Evolutionary conservation across 2,113 vertebrate species (phyloP).

Genomic region (Orientallactaga bullata): DNA sequence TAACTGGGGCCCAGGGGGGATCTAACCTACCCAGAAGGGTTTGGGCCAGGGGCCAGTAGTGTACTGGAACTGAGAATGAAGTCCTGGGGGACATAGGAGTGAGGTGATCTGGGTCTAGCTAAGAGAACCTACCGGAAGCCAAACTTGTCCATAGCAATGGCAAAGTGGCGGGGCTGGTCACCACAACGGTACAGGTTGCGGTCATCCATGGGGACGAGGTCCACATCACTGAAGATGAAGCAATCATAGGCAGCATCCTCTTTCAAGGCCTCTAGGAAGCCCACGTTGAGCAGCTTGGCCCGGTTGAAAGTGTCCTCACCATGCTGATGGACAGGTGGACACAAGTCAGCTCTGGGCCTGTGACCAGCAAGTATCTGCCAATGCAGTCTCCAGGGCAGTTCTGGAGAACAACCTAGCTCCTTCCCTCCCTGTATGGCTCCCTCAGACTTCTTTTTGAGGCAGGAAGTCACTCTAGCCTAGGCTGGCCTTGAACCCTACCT

Average conservation of each 20-base stretch:
- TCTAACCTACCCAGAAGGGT: not conserved
- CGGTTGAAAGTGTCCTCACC: constrained; percentile 98
- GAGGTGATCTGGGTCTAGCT: not conserved
- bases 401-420: accelerated
- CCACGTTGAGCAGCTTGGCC: constrained; percentile 97
- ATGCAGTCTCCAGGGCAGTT: not conserved
- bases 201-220: constrained; percentile 99
- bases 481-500: too few species aligned
- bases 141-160: constrained; percentile 96
- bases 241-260: constrained; percentile 95
- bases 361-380: constrained; percentile 1
- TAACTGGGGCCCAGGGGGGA: not conserved
- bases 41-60: not conserved
- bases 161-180: constrained; percentile 97
- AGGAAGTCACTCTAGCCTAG: too few species aligned
- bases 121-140: constrained; percentile 87
- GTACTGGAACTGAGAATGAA: not conserved
- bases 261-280: constrained; percentile 95
- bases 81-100: not conserved
- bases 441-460: not conserved
- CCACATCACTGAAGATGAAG: constrained; percentile 99
- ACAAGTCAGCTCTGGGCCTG: not conserved
- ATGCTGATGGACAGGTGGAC: constrained; percentile 84
- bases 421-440: accelerated
- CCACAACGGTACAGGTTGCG: constrained; percentile 99